phyloP scores from a whole-genome alignment of 2,888 invertebrate genomes.

The Trichogramma evanescens region DNA sequence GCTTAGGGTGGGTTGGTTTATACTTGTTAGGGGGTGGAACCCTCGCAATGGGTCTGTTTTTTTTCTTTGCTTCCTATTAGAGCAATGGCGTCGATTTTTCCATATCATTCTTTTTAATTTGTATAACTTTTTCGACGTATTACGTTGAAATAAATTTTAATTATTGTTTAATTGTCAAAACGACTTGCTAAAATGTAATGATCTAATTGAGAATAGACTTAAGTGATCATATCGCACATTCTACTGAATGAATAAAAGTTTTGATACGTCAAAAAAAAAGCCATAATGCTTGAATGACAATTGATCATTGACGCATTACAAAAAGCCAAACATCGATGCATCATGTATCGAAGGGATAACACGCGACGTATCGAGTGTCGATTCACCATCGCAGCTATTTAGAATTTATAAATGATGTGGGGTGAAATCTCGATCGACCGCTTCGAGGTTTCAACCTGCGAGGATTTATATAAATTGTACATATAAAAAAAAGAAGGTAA shows the following conservation, averaged over 20 bases:
- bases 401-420: too few species aligned
- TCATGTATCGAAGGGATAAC: too few species aligned
- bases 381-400: too few species aligned
- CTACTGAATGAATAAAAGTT: not conserved
- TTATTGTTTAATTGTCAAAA: too few species aligned
- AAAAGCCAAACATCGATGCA: too few species aligned
- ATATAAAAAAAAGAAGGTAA: constrained; percentile 1
- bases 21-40: constrained; percentile 19
- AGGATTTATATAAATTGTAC: constrained; percentile 21
- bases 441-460: constrained; percentile 23
- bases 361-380: too few species aligned
- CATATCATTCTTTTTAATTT: too few species aligned
- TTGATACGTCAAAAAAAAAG: not conserved
- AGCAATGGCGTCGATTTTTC: constrained; percentile 17
- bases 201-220: not conserved
- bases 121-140: not conserved
- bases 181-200: too few species aligned
- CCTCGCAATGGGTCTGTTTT: constrained; percentile 12
- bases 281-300: not conserved
- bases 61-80: constrained; percentile 18
- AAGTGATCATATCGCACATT: not conserved
- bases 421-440: constrained; percentile 9
- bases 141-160: too few species aligned
- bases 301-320: too few species aligned
- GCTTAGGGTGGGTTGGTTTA: constrained; percentile 22